Percentiles rank a stretch among this genome's conserved stretches.
Conservation (phyloP, 2,113 vertebrate genomes). For the Leptobrachium ailaonicum region DNA sequence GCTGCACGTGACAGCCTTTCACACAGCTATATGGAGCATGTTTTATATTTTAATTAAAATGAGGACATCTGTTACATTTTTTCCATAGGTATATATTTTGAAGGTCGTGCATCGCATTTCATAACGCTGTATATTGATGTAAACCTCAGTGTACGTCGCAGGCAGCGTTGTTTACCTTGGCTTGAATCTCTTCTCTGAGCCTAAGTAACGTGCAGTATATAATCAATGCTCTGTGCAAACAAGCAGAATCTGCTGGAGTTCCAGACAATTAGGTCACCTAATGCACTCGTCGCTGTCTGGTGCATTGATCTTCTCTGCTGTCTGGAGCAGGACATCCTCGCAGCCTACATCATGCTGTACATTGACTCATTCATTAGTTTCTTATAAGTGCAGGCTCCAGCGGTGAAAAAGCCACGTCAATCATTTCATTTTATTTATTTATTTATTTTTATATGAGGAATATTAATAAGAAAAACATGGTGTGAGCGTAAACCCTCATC, state of each 20-base stretch:
- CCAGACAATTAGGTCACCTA: conserved; percentile 43
- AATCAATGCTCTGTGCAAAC: neutral
- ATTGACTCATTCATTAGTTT: conserved; percentile 48
- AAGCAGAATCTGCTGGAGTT: conserved; percentile 11
- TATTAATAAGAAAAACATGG: neutral
- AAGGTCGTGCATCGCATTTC: neutral
- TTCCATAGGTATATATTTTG: neutral
- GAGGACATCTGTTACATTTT: neutral
- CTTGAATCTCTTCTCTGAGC: conserved; percentile 17
- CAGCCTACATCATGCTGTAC: conserved; percentile 39
- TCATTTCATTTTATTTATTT: conserved; percentile 3
- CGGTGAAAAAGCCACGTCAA: conserved; percentile 48
- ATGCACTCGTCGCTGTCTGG: conserved; percentile 19
- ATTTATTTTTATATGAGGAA: conserved; percentile 6
- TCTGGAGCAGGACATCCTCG: conserved; percentile 39
- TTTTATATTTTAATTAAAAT: no score
- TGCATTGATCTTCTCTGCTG: neutral
- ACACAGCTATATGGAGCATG: no score
- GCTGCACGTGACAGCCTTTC: no score
- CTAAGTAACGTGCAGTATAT: conserved; percentile 14
- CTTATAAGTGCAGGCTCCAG: conserved; percentile 48
- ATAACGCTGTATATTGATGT: neutral
- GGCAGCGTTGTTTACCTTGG: conserved; percentile 15
- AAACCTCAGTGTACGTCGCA: neutral
- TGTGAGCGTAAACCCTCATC: neutral